Base-by-base conservation (phyloP, 2,888 invertebrate species). In the Cheilosia urbana region DNA sequence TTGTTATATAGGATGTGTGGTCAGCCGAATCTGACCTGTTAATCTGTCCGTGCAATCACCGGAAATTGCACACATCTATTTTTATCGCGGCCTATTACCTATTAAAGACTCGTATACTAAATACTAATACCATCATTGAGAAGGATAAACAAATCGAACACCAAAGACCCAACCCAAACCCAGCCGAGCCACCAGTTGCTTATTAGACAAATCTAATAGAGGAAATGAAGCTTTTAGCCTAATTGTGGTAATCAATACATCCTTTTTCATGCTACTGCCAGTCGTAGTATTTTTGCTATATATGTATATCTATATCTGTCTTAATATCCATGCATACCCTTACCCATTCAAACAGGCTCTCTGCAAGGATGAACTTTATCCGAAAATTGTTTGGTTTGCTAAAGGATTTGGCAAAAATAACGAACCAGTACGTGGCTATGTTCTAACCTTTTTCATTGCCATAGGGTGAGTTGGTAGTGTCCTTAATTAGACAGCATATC, bases 301-400 rank as follows among this genome's bases (percentile, higher is more conserved):
- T 13, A 11, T 9, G 7, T 13, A 37, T 37, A 37, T 15, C 6
- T 30, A 13, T 13, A n/a, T 27, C 5, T 45, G 19, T 19, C 21
- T 3, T 57, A 47, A 57, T 69, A 45, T 17, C 27, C 47, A 2
- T 19, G 42, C 17, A 40, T 49, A n/a, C 40, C 24, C 17, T 27
- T 49, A n/a, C 40, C 24, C 19, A 9, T n/a, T 13, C 34, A 17
- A 85, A 0, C 89, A 94, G 94, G 98, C 98, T 4, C 94, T 99
- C 4, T 98, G 98, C 90, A 97, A 97, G 90, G 99, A 99, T 92
- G 96, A 97, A 90, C 92, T 99, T 68, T 99, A 99, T 92, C 99
- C 99, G 0, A 96, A 96, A 89, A 95, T 99, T 88, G 95, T 95
- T 87, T 96, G 97, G 94, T 99, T 99, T 93, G 98, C 96, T 30